Evolutionary conservation across 1,140 invertebrate genomes (phyloP), one percentile per base, ranked within the genome.

Genomic region (Bombus waltoni): DNA sequence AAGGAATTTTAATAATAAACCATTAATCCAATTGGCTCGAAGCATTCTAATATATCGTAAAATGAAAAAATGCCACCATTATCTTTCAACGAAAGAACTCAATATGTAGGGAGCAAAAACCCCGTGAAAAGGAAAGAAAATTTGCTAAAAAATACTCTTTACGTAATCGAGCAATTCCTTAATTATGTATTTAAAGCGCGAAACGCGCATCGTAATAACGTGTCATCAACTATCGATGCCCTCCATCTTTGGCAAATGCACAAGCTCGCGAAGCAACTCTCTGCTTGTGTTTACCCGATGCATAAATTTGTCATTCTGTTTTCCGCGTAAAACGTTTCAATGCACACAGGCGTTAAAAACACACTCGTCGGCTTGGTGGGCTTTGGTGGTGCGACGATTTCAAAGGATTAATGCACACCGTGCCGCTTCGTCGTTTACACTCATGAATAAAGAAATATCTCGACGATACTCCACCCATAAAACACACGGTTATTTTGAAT

Each of bases 381-480:
- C 76, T 71, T 72, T 72, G 66, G 47, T 44, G 10, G 40, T 4
- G 53, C 76, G 83, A 80, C 77, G 40, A 80, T 80, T 79, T 85
- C 70, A 80, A 85, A 59, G 83, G 53, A 79, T 85, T 85, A 80
- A 85, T 80, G 77, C 32, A 44, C 42, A 47, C 38, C 47, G 66
- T 57, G 32, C 44, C 53, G 66, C 32, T 53, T 85, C 83, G 68
- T 38, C 82, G 75, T 84, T 84, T 71, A 47, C 82, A 57, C 32
- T 79, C 82, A 84, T 84, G 82, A 84, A 84, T 84, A 84, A 84
- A 84, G 82, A 84, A 84, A 84, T 71, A 84, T 84, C 82, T 84
- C 82, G 76, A 71, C 75, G 28, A 53, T 42, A 62, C 82, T 79
- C 82, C 82, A 62, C 82, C 82, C 82, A 84, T 79, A 71, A 79